Evolutionary conservation across 2,797 vertebrate genomes (phyloP).

Genomic region (Adrianichthys oophorus): DNA sequence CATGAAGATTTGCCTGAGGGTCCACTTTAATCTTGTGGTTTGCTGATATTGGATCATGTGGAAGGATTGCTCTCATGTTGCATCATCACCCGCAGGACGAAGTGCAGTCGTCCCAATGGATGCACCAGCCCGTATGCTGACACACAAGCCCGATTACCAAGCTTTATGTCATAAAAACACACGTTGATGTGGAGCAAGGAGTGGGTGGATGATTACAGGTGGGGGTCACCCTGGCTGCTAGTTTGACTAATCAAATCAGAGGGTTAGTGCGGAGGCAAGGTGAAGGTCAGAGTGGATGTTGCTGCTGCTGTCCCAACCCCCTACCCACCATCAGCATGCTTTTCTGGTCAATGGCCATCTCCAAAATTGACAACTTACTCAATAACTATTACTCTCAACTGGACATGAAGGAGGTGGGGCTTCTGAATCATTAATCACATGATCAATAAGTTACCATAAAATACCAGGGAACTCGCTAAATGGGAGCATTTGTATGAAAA

Average conservation of each 20-base stretch:
- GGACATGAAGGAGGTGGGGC: constrained; percentile 62
- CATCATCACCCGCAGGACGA: constrained; percentile 67
- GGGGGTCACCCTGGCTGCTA: constrained; percentile 38
- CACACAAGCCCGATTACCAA: constrained; percentile 31
- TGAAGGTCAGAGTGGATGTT: constrained; percentile 60
- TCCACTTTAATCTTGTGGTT: constrained; percentile 52
- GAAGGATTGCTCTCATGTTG: constrained; percentile 65
- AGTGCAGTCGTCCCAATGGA: constrained; percentile 48
- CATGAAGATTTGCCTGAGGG: constrained; percentile 41
- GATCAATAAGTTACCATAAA: constrained; percentile 75
- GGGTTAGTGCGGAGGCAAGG: constrained; percentile 29
- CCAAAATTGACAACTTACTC: constrained; percentile 66
- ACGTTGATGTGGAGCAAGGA: constrained; percentile 27
- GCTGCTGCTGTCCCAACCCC: constrained; percentile 11
- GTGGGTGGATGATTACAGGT: constrained; percentile 23
- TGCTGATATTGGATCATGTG: constrained; percentile 54
- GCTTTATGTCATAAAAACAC: constrained; percentile 30
- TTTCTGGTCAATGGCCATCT: constrained; percentile 56
- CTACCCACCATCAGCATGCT: constrained; percentile 25
- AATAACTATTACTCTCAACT: constrained; percentile 72
- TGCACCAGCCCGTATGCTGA: constrained; percentile 14
- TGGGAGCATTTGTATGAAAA: constrained; percentile 47
- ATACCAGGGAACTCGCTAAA: constrained; percentile 52
- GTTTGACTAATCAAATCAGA: constrained; percentile 52
- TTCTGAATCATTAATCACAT: constrained; percentile 62